Percentiles rank a stretch among this genome's conserved stretches.
These are phyloP conservation scores for Hydropotes inermis DNA, from an alignment of 2,113 vertebrate genomes.

Conservation along the genomic window DNA sequence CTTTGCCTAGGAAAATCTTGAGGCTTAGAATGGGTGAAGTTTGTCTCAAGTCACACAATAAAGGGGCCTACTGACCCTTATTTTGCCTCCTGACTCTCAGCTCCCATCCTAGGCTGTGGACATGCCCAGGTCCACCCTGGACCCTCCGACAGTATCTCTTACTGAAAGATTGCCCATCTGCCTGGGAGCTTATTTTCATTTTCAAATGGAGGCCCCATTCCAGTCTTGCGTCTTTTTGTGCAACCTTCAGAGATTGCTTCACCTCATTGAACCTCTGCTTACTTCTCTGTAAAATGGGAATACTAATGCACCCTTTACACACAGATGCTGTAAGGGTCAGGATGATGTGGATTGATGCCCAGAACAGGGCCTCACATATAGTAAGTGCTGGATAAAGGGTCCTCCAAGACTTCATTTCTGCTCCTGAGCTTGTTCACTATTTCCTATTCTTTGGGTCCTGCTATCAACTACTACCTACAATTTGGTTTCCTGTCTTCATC, in stretches of 20 bases:
- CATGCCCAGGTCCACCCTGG: too few species aligned
- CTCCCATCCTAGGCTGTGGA: not conserved
- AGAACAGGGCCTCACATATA: not conserved
- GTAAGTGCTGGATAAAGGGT: not conserved
- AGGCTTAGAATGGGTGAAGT: not conserved
- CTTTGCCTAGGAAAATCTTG: not conserved
- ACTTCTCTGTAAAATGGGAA: not conserved
- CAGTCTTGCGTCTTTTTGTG: not conserved
- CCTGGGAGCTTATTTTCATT: not conserved
- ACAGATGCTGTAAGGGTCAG: not conserved
- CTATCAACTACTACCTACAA: not conserved
- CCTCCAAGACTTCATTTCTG: not conserved
- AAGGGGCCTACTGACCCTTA: not conserved
- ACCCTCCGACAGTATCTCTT: accelerated
- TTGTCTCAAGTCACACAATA: not conserved
- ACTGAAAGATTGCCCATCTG: too few species aligned
- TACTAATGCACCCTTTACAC: not conserved
- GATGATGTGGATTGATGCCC: accelerated
- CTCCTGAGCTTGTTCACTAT: not conserved
- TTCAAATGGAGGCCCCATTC: not conserved
- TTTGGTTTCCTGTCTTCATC: not conserved
- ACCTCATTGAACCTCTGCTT: not conserved
- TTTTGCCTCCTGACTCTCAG: not conserved
- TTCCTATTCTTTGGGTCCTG: not conserved
- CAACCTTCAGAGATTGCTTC: not conserved